These are phyloP conservation scores for Darevskia nairensis DNA, from an alignment of 2,797 vertebrate genomes.

Conservation along the genomic window DNA sequence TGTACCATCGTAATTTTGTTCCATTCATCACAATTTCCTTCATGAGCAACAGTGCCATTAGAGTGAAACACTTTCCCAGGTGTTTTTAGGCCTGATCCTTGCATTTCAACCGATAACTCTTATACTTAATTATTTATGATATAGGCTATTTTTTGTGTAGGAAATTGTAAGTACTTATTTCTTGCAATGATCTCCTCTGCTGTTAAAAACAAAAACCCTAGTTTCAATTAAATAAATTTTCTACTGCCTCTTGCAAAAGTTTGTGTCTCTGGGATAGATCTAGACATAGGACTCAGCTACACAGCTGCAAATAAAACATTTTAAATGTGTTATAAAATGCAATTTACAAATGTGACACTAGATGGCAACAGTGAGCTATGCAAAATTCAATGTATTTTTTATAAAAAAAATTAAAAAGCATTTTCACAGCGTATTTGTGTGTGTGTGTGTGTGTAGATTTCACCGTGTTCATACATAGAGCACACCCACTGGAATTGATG, in stretches of 20 bases:
- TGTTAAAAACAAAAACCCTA: background rate
- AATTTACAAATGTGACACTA: too few species aligned
- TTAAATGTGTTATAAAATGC: too few species aligned
- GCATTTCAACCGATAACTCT: background rate
- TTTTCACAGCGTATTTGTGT: background rate
- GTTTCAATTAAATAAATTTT: background rate
- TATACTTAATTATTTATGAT: background rate
- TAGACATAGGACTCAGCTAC: background rate
- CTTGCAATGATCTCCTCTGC: slow-evolving; percentile 12
- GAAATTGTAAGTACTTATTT: background rate
- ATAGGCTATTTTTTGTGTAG: background rate
- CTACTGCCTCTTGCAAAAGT: background rate
- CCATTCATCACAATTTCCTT: background rate
- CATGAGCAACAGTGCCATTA: background rate
- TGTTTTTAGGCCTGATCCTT: background rate
- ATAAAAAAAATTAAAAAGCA: background rate
- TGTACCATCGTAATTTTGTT: background rate
- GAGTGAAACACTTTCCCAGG: too few species aligned
- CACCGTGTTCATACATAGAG: background rate
- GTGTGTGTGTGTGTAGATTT: too few species aligned
- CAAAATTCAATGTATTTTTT: too few species aligned
- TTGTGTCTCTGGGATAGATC: background rate
- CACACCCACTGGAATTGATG: background rate
- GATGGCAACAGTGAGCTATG: too few species aligned
- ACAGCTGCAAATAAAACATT: too few species aligned